Conservation (phyloP, 2,113 vertebrate genomes). For the Oreochromis spilurus region DNA sequence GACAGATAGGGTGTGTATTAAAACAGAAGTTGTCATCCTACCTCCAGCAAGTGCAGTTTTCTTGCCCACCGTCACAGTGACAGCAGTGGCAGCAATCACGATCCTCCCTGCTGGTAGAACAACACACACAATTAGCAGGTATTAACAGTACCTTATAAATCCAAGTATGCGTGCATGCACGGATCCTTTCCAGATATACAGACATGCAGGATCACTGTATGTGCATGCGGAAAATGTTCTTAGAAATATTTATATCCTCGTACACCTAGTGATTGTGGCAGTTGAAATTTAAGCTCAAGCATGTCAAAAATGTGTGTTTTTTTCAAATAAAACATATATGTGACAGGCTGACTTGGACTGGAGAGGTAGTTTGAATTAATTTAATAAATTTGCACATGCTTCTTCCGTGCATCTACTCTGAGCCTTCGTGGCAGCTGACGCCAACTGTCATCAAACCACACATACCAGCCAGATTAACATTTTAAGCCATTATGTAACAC, state of each 20-base stretch:
- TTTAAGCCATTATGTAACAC: conserved; percentile 23
- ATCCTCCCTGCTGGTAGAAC: conserved; percentile 73
- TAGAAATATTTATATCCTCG: not conserved
- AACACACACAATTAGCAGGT: conserved; percentile 15
- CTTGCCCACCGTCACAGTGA: conserved; percentile 81
- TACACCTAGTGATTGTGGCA: not conserved
- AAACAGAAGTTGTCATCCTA: conserved; percentile 65
- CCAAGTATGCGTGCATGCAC: not conserved
- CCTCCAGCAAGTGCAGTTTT: conserved; percentile 92
- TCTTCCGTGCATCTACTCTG: not conserved
- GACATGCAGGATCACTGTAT: not conserved
- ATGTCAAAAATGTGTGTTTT: not conserved
- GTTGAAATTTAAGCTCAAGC: not conserved
- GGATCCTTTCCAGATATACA: not conserved
- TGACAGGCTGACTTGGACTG: conserved; percentile 5
- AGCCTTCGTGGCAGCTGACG: conserved; percentile 16
- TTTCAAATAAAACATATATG: not conserved
- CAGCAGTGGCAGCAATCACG: conserved; percentile 81
- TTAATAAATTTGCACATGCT: not conserved
- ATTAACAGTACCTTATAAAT: not conserved
- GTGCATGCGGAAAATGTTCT: not conserved
- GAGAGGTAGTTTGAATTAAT: not conserved
- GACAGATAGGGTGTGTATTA: not conserved
- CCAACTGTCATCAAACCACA: conserved; percentile 15
- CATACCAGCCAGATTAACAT: conserved; percentile 28